Percentiles rank a stretch among this genome's conserved stretches.
Conservation (phyloP, 2,113 vertebrate genomes). For the Pagrus major region DNA sequence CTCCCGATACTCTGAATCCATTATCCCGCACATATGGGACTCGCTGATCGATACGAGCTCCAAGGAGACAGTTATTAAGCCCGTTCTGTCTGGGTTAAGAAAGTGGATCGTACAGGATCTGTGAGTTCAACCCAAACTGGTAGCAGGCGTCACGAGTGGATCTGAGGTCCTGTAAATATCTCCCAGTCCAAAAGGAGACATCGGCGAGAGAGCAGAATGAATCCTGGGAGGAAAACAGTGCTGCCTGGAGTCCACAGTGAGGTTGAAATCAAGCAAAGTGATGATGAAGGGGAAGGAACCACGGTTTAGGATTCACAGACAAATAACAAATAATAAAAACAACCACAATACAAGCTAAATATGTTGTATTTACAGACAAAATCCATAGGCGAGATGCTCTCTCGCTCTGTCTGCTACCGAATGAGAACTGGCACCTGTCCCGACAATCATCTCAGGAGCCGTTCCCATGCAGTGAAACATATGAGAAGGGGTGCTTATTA, state of each 20-base stretch:
- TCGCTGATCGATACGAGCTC: constrained; percentile 32
- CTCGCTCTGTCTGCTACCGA: constrained; percentile 34
- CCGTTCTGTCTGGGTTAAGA: constrained; percentile 24
- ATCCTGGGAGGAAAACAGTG: constrained; percentile 43
- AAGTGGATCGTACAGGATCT: constrained; percentile 43
- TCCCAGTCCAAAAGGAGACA: constrained; percentile 31
- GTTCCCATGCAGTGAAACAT: constrained; percentile 28
- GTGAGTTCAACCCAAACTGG: constrained; percentile 44
- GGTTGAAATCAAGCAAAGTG: constrained; percentile 40
- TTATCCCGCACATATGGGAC: constrained; percentile 21
- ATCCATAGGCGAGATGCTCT: constrained; percentile 48
- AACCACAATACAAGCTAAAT: constrained; percentile 71
- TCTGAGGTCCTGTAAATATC: constrained; percentile 21
- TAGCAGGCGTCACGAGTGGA: constrained; percentile 3
- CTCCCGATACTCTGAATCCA: constrained; percentile 24
- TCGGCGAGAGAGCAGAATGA: constrained; percentile 21
- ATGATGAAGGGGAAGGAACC: constrained; percentile 46
- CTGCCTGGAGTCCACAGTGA: constrained; percentile 51
- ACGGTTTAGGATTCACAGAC: constrained; percentile 75
- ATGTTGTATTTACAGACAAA: constrained; percentile 78
- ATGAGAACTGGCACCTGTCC: constrained; percentile 35
- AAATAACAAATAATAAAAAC: constrained; percentile 76
- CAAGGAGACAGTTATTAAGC: constrained; percentile 30
- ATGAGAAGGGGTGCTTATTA: constrained; percentile 39
- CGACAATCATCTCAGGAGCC: constrained; percentile 34